Evolutionary conservation across 2,888 invertebrate genomes (phyloP), one percentile per base, ranked within the genome.

Genomic region (Cantharis lateralis): DNA sequence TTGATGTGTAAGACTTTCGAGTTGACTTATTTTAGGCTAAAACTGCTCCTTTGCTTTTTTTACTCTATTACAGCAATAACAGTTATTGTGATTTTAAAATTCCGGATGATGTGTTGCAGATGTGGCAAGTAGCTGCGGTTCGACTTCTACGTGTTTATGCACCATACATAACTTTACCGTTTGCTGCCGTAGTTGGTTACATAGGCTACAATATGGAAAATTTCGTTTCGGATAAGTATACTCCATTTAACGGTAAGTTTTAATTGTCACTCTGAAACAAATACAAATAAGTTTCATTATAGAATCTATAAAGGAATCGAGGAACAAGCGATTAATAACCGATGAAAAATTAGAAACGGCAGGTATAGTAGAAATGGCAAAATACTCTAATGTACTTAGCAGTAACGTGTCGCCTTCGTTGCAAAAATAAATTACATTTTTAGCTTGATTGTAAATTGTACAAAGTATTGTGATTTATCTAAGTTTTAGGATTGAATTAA

Each of bases 151-250:
- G 95, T 72, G 89, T 91, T 2, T 96, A 96, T 86, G 95, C 94
- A 0, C 94, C 95, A 0, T 93, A 93, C 80, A 88, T 97, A 48
- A 95, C 95, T 0, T 88, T 97, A 63, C 98, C 98, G 0, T 90
- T 96, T 79, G 97, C 96, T 0, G 94, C 92, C 0, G 88, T 96
- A 0, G 90, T 97, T 24, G 98, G 97, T 4, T 90, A 95, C 73
- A 89, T 97, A 82, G 98, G 98, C 24, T 98, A 98, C 87, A 94
- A 96, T 83, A 81, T 97, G 79, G 97, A 98, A 89, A 92, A 89
- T 72, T 86, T 91, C 77, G 70, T 95, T 7, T 95, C 95, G 0
- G 93, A 93, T 85, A 93, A 90, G 89, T 93, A 94, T 84, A 95
- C 95, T 11, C 95, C 95, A 0, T 94, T 92, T 82, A 93, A 89